These are phyloP conservation scores for Nebria brevicollis DNA, from an alignment of 2,888 invertebrate species.

Conservation along the genomic window DNA sequence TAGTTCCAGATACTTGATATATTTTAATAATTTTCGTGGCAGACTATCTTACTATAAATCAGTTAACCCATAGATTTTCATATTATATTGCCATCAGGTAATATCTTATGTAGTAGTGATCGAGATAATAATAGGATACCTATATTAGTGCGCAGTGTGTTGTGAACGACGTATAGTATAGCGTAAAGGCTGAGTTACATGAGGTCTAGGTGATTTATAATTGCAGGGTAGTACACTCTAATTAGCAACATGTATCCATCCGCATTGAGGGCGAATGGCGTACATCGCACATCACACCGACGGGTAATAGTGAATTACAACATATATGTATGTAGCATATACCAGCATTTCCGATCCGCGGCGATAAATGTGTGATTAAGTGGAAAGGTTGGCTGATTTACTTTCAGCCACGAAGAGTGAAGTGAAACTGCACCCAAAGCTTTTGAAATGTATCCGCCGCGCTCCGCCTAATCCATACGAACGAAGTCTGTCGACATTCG, in stretches of 20 bases:
- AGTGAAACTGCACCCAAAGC: background rate
- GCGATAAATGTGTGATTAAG: conserved; percentile 33
- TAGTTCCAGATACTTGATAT: no score
- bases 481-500: background rate
- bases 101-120: background rate
- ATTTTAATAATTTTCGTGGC: no score
- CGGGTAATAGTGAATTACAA: conserved; percentile 39
- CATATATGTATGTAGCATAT: background rate
- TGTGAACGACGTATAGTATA: background rate
- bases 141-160: background rate
- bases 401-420: background rate
- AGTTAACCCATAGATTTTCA: no score
- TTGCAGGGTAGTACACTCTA: conserved; percentile 46
- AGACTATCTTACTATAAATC: no score
- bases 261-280: conserved; percentile 20
- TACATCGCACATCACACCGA: conserved; percentile 23
- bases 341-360: conserved; percentile 10
- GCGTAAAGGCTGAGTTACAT: background rate
- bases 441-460: conserved; percentile 5
- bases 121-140: background rate
- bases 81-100: no score
- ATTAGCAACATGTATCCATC: conserved; percentile 47
- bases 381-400: conserved; percentile 20
- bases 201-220: conserved; percentile 45
- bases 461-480: background rate